Base-by-base conservation (phyloP, 2,113 vertebrate genomes). In the Dendropsophus ebraccatus region DNA sequence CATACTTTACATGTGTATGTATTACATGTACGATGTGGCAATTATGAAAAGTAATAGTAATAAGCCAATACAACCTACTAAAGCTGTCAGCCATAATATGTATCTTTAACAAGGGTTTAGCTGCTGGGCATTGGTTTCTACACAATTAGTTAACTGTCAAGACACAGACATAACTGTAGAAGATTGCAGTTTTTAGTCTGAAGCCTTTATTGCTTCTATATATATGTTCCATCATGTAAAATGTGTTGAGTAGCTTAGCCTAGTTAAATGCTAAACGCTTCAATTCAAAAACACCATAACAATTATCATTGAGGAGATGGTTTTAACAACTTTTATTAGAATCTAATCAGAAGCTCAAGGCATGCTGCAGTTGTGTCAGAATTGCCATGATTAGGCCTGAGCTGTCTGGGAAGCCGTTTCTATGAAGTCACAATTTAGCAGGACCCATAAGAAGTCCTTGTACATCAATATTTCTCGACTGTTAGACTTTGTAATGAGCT, bases 241-340 rank as follows among this genome's bases (percentile, higher is more conserved):
- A 76, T 50, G 62, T 79, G 84, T 85, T 85, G 79, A 62, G 84
- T 45, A 67, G 60, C 74, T 85, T 56, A 69, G 69, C 78, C 25
- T 41, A 84, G 25, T 81, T 87, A 81, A 74, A 72, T 69, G 56
- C 75, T 80, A 86, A 83, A 85, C 74, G 85, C 54, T 74, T 87
- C 67, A 87, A 77, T 87, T 74, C 28, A 69, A 62, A 74, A 47
- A 37, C 84, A 62, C 78, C 37, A 87, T 87, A 74, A 81, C 85
- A 87, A 87, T 87, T 81, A 87, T 81, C 78, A 81, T 87, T 86
- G 76, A 80, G 84, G 84, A 81, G 84, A 86, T 54, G 62, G 67
- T 37, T 81, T 69, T 81, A 67, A 87, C 67, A 87, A 62, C 67
- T 50, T 87, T 87, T 74, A 87, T 87, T 81, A 86, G 75, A 30